Percentiles rank a stretch among this genome's conserved stretches.
Evolutionary conservation across 2,888 invertebrate genomes (phyloP).

Genomic region (Athalia rosae): DNA sequence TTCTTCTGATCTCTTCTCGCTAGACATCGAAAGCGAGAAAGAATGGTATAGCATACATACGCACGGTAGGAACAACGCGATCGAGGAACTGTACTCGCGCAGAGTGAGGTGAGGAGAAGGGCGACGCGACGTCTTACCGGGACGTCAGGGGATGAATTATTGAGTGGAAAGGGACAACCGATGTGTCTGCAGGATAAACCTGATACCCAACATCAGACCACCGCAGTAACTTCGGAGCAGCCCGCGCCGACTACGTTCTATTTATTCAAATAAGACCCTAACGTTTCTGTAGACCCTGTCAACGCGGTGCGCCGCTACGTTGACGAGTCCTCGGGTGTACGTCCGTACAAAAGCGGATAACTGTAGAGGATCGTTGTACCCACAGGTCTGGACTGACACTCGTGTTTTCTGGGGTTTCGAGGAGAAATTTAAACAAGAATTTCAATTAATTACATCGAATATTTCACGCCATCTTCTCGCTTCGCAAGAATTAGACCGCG

Average conservation of each 20-base stretch:
- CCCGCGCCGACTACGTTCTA: conserved; percentile 27
- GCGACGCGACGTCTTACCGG: neutral
- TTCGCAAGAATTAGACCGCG: neutral
- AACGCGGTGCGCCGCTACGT: neutral
- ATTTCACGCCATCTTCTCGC: too few relatives aligned
- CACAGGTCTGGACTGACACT: too few relatives aligned
- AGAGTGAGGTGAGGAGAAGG: neutral
- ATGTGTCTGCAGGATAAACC: conserved; percentile 40
- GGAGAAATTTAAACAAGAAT: too few relatives aligned
- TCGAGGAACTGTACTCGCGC: neutral
- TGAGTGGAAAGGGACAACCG: conserved; percentile 40
- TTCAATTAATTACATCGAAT: too few relatives aligned
- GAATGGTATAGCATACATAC: too few relatives aligned
- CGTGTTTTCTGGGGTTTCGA: too few relatives aligned
- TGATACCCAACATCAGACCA: conserved; percentile 19
- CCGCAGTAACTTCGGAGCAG: neutral
- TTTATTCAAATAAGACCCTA: conserved; percentile 32
- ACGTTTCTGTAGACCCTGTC: neutral
- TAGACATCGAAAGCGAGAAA: too few relatives aligned
- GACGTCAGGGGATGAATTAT: conserved; percentile 46
- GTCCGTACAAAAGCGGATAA: neutral
- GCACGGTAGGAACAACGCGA: neutral
- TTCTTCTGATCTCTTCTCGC: too few relatives aligned
- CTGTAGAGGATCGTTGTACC: too few relatives aligned
- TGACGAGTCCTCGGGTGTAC: neutral